Conservation (phyloP, 2,888 invertebrate species). For the Drosophila infuscata region DNA sequence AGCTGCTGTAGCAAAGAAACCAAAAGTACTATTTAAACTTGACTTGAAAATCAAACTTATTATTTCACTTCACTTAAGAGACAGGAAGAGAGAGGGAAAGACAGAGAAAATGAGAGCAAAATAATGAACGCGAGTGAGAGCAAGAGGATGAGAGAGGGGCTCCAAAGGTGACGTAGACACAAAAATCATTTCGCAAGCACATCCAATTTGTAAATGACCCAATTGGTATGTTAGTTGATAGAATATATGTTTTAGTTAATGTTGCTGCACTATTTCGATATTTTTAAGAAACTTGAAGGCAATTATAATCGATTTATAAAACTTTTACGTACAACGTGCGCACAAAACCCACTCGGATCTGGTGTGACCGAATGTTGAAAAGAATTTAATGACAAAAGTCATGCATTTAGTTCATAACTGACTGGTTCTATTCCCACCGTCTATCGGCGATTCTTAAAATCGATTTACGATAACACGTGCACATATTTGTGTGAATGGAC, state of each 20-base stretch:
- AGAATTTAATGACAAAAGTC: constrained; percentile 20
- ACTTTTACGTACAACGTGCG: constrained; percentile 74
- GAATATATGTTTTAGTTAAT: neutral
- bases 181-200: constrained; percentile 62
- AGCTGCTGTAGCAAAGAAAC: constrained; percentile 10
- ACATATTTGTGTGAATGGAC: constrained; percentile 2
- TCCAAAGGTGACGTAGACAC: constrained; percentile 78
- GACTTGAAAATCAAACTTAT: constrained; percentile 59
- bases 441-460: neutral
- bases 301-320: constrained; percentile 58
- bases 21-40: constrained; percentile 35
- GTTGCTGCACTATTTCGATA: constrained; percentile 24
- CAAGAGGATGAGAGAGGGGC: constrained; percentile 54
- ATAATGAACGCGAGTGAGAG: constrained; percentile 43
- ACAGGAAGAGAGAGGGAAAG: constrained; percentile 44
- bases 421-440: constrained; percentile 3
- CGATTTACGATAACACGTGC: constrained; percentile 6
- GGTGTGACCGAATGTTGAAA: constrained; percentile 62
- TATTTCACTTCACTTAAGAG: constrained; percentile 58
- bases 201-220: constrained; percentile 2
- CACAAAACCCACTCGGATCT: constrained; percentile 68
- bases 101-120: constrained; percentile 38
- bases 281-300: constrained; percentile 7
- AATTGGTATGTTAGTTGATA: constrained; percentile 19
- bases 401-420: constrained; percentile 13